Evolutionary conservation across 1,140 invertebrate species (phyloP).

Genomic region (Drosophila melanica): DNA sequence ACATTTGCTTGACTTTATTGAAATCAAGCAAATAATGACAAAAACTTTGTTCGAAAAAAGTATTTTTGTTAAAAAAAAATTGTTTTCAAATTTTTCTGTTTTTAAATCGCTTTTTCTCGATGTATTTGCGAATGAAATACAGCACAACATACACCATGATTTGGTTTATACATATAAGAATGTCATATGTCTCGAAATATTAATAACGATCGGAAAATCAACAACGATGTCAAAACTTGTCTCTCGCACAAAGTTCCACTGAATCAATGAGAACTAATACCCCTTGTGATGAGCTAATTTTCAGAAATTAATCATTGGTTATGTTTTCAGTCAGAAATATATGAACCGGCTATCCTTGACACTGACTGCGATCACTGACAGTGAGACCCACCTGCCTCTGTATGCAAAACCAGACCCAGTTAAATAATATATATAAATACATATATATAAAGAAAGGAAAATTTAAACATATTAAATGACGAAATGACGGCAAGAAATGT

Average conservation of each 20-base stretch:
- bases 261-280: not conserved
- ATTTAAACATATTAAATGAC: not conserved
- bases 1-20: too few relatives aligned
- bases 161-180: too few relatives aligned
- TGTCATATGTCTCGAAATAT: too few relatives aligned
- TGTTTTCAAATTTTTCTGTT: too few relatives aligned
- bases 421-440: not conserved
- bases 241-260: too few relatives aligned
- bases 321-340: constrained; percentile 2
- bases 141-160: too few relatives aligned
- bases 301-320: constrained; percentile 5
- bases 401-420: constrained; percentile 10
- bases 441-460: constrained; percentile 4
- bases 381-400: constrained; percentile 13
- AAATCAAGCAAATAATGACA: too few relatives aligned
- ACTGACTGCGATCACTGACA: constrained; percentile 17
- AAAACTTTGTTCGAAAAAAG: too few relatives aligned
- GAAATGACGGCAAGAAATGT: constrained; percentile 7
- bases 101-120: too few relatives aligned
- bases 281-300: constrained; percentile 13
- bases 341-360: constrained; percentile 26
- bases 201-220: not conserved
- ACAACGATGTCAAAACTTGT: not conserved
- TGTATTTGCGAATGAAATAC: too few relatives aligned
- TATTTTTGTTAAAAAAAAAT: too few relatives aligned